Conservation (phyloP, 35 echinoderm and acorn worm genomes). For the Apostichopus californicus region DNA sequence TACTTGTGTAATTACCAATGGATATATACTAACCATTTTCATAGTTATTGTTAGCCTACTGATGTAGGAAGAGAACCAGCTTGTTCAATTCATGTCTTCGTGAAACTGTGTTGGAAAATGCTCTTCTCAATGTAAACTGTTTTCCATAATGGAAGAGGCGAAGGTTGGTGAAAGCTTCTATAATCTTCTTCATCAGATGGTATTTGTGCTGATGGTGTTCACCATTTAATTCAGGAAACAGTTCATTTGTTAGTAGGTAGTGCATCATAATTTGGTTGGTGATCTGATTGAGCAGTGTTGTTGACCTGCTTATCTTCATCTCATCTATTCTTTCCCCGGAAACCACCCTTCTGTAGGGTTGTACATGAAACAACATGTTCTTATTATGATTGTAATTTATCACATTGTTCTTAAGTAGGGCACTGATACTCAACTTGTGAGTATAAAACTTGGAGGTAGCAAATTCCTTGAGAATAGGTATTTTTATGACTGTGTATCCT, state of each 20-base stretch:
- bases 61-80: slow-evolving; percentile 8
- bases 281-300: background rate
- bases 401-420: background rate
- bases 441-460: too few species aligned
- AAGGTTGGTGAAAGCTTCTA: slow-evolving; percentile 12
- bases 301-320: slow-evolving; percentile 21
- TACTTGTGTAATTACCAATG: too few species aligned
- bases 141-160: slow-evolving; percentile 24
- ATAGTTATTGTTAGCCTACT: background rate
- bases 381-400: background rate
- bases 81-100: background rate
- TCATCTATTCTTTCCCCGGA: background rate
- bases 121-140: slow-evolving; percentile 8
- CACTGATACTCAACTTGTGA: background rate
- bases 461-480: too few species aligned
- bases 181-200: slow-evolving; percentile 26
- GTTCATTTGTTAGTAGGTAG: slow-evolving; percentile 7
- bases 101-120: slow-evolving; percentile 2
- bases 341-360: background rate
- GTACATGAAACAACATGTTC: background rate
- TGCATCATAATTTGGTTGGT: background rate
- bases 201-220: slow-evolving; percentile 17
- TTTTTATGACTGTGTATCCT: too few species aligned
- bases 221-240: slow-evolving; percentile 16
- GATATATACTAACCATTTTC: too few species aligned